Conservation (phyloP, 2,797 vertebrate genomes). For the Coilia nasus region DNA sequence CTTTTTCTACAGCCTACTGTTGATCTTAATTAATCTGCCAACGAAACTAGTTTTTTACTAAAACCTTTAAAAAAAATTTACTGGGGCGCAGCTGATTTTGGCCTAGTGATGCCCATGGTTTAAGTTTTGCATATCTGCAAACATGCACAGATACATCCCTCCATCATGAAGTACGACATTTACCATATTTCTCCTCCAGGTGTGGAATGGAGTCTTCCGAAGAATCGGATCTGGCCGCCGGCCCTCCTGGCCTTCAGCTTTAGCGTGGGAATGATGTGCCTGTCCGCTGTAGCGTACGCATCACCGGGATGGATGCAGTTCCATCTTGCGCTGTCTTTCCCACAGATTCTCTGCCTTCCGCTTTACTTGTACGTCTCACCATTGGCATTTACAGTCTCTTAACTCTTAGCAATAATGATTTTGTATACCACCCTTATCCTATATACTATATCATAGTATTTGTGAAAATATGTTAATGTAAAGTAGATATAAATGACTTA, state of each 20-base stretch:
- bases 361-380: conserved; percentile 64
- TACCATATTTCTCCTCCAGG: conserved; percentile 53
- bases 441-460: neutral
- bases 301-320: conserved; percentile 64
- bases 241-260: conserved; percentile 73
- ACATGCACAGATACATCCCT: neutral
- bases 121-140: neutral
- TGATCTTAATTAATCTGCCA: no score
- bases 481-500: no score
- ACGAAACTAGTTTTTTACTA: no score
- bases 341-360: conserved; percentile 71
- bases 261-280: conserved; percentile 71
- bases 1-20: no score
- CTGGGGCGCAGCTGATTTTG: no score
- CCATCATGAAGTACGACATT: no score
- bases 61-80: no score
- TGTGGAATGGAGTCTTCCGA: conserved; percentile 73
- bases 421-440: no score
- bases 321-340: conserved; percentile 69
- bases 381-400: neutral
- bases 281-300: conserved; percentile 67
- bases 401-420: no score
- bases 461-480: no score
- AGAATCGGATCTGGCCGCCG: conserved; percentile 66
- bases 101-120: no score